These are phyloP conservation scores for Aphidoletes aphidimyza DNA, from an alignment of 2,888 invertebrate species.

Conservation along the genomic window DNA sequence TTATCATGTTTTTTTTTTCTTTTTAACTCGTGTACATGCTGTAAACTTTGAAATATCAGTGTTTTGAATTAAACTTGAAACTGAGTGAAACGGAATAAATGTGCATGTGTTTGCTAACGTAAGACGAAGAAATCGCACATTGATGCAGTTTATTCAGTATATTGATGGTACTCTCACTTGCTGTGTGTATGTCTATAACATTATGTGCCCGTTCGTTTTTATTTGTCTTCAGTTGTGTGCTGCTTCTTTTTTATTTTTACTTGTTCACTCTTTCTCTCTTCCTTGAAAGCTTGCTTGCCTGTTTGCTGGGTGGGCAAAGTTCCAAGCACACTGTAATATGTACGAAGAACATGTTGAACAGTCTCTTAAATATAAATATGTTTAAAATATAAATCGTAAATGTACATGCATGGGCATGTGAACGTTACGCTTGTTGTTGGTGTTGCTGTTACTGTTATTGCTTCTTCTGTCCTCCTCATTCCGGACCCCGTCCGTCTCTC, in stretches of 20 bases:
- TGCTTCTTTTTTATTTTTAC: neutral
- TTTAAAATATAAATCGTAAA: slow-evolving; percentile 32
- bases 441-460: neutral
- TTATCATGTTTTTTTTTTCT: neutral
- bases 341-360: slow-evolving; percentile 21
- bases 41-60: slow-evolving; percentile 41
- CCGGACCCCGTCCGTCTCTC: no score
- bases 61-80: slow-evolving; percentile 42
- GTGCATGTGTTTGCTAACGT: neutral
- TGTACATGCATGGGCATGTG: slow-evolving; percentile 45
- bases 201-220: slow-evolving; percentile 13
- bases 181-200: slow-evolving; percentile 26
- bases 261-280: neutral
- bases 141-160: slow-evolving; percentile 35
- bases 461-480: no score
- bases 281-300: neutral
- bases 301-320: neutral
- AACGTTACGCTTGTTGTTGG: neutral
- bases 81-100: neutral
- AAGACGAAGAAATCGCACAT: slow-evolving; percentile 10
- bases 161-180: slow-evolving; percentile 9
- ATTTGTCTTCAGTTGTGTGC: neutral
- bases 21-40: neutral
- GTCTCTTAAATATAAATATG: slow-evolving; percentile 43
- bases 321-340: slow-evolving; percentile 3